Percentiles rank a stretch among this genome's conserved stretches.
Conservation (phyloP, 2,113 vertebrate genomes). For the Thinocorus orbignyianus region DNA sequence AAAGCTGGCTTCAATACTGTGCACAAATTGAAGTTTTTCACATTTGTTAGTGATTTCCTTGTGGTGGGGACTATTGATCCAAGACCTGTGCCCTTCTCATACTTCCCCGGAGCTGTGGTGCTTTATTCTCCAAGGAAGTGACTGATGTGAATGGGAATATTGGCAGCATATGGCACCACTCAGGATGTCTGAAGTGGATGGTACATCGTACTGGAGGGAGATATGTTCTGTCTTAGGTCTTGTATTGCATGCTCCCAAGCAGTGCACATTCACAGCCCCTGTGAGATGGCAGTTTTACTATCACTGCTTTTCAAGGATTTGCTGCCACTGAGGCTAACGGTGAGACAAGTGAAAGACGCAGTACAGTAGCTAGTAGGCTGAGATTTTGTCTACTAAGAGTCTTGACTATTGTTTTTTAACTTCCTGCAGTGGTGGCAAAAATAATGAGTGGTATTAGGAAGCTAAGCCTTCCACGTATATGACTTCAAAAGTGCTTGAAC, state of each 20-base stretch:
- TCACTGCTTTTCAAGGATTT: background rate
- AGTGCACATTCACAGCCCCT: background rate
- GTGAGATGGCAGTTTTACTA: background rate
- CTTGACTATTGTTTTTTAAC: background rate
- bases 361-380: background rate
- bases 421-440: background rate
- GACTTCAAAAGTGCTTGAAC: background rate
- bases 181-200: background rate
- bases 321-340: background rate
- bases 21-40: background rate
- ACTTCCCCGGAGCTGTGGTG: background rate
- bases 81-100: background rate
- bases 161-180: background rate
- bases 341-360: background rate
- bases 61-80: background rate
- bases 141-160: background rate
- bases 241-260: rapidly evolving
- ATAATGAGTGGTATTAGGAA: background rate
- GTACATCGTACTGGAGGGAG: background rate
- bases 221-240: background rate
- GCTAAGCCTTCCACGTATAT: background rate
- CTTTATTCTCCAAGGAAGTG: background rate
- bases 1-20: background rate
- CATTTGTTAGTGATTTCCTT: background rate
- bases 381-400: background rate